Percentiles rank a stretch among this genome's conserved stretches.
Evolutionary conservation across 2,888 invertebrate genomes (phyloP).

Genomic region (Ophonus ardosiacus): DNA sequence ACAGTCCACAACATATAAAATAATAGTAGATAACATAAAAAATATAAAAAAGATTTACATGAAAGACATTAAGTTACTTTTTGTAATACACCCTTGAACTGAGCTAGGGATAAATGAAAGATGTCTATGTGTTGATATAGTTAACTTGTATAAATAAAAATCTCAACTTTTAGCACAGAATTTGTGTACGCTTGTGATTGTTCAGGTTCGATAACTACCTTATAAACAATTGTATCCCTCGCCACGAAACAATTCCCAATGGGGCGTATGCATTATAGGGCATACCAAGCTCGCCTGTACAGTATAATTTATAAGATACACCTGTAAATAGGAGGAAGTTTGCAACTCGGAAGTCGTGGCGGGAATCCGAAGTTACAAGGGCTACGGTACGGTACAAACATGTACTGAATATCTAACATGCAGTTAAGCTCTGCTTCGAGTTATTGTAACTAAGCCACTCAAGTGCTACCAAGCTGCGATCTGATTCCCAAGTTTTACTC

Average conservation of each 20-base stretch:
- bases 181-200: too few relatives aligned
- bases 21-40: too few relatives aligned
- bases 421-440: slow-evolving; percentile 27
- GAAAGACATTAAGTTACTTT: too few relatives aligned
- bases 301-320: slow-evolving; percentile 47
- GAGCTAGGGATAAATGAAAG: too few relatives aligned
- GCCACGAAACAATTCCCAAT: neutral
- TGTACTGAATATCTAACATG: slow-evolving; percentile 30
- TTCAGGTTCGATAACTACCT: too few relatives aligned
- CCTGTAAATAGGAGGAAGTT: slow-evolving; percentile 49
- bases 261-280: neutral
- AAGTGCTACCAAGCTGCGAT: slow-evolving; percentile 7
- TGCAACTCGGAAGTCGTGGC: slow-evolving; percentile 28
- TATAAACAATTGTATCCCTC: too few relatives aligned
- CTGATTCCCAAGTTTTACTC: slow-evolving; percentile 34
- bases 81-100: too few relatives aligned
- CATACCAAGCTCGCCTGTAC: neutral
- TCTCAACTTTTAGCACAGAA: too few relatives aligned
- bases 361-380: slow-evolving; percentile 50
- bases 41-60: too few relatives aligned
- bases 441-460: slow-evolving; percentile 40
- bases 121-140: too few relatives aligned
- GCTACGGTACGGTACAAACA: slow-evolving; percentile 29
- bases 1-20: too few relatives aligned
- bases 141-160: too few relatives aligned